Conservation (phyloP, 2,888 invertebrate genomes). For the Dynastes grantii region DNA sequence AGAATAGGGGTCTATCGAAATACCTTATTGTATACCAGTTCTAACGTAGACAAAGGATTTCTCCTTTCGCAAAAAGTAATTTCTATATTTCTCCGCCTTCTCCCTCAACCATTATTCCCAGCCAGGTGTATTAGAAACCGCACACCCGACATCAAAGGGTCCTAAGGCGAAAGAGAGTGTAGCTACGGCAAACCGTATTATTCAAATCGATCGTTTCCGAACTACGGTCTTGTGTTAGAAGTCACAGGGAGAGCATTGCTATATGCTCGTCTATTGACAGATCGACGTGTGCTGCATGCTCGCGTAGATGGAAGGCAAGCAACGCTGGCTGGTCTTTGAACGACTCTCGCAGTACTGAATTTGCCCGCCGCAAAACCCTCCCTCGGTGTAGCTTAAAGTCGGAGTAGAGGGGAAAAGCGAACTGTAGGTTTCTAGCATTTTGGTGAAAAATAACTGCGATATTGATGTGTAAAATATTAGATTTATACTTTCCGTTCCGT, state of each 20-base stretch:
- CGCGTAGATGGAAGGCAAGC: neutral
- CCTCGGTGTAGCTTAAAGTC: neutral
- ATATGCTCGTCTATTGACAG: conserved; percentile 14
- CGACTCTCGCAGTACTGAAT: neutral
- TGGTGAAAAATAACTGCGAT: neutral
- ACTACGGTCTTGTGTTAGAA: conserved; percentile 1
- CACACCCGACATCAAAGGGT: conserved; percentile 30
- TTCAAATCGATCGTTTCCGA: conserved; percentile 39
- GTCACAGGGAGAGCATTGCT: neutral
- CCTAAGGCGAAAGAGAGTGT: conserved; percentile 25
- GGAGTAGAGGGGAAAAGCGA: neutral
- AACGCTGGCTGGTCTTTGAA: neutral
- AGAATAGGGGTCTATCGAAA: too few species aligned
- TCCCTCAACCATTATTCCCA: neutral
- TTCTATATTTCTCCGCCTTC: neutral
- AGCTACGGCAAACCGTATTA: conserved; percentile 37
- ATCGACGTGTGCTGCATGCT: conserved; percentile 15
- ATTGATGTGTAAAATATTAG: conserved; percentile 8
- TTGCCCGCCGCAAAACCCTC: neutral
- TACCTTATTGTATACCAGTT: too few species aligned
- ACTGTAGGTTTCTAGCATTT: neutral
- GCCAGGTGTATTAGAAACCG: conserved; percentile 36
- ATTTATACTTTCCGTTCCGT: conserved; percentile 5
- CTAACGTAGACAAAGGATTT: too few species aligned
- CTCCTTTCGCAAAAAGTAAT: too few species aligned